These are phyloP conservation scores for Dasypogon diadema DNA, from an alignment of 2,888 invertebrate genomes.

Conservation along the genomic window DNA sequence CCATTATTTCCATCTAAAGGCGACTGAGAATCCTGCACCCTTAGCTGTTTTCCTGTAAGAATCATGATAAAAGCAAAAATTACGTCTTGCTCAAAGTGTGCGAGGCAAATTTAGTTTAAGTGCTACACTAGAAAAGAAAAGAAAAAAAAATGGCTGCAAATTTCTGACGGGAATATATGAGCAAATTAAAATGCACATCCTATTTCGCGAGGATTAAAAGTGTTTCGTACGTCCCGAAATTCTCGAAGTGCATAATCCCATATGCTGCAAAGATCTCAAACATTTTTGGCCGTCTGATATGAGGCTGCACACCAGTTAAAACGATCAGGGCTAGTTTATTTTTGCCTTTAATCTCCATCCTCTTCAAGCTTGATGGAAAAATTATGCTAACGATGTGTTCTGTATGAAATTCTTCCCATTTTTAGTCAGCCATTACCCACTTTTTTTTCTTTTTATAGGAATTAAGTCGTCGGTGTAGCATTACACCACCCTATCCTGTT, in stretches of 20 bases:
- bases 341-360: conserved; percentile 3
- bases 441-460: neutral
- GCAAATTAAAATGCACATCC: conserved; percentile 43
- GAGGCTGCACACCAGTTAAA: conserved; percentile 15
- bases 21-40: conserved; percentile 64
- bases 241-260: conserved; percentile 16
- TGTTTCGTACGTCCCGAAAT: conserved; percentile 12
- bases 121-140: neutral
- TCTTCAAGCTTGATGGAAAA: conserved; percentile 24
- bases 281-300: conserved; percentile 5
- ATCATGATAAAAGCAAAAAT: conserved; percentile 47
- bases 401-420: conserved; percentile 32
- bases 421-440: conserved; percentile 12
- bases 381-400: conserved; percentile 50
- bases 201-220: conserved; percentile 38
- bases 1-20: conserved; percentile 66
- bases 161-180: conserved; percentile 22
- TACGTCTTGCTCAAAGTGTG: neutral
- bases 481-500: neutral
- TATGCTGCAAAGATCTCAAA: neutral
- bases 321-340: conserved; percentile 5
- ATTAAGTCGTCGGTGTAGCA: conserved; percentile 17
- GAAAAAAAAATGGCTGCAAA: conserved; percentile 4
- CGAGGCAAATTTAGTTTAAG: neutral
- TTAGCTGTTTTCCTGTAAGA: conserved; percentile 66